phyloP scores from a whole-genome alignment of 1,140 invertebrate species.

The Helicorthomorpha holstii region DNA sequence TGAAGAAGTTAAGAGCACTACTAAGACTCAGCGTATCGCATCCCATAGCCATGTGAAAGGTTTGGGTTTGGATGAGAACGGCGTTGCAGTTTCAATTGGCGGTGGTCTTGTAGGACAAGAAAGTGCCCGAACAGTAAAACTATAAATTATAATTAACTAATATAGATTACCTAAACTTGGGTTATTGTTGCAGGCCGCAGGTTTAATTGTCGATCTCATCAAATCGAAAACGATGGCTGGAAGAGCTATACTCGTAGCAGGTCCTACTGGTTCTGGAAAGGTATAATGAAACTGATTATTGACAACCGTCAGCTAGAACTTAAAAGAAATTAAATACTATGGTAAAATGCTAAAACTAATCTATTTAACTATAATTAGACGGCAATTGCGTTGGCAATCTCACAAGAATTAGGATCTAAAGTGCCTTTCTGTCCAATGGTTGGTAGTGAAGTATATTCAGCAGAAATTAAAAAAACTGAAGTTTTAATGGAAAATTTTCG shows the following conservation, averaged over 20 bases:
- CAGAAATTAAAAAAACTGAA: constrained; percentile 99
- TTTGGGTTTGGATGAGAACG: constrained; percentile 82
- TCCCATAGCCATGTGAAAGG: constrained; percentile 95
- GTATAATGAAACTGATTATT: too few species aligned
- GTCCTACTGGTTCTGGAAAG: constrained; percentile 96
- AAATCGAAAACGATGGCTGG: constrained; percentile 97
- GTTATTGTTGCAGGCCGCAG: constrained; percentile 58
- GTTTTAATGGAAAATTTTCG: constrained; percentile 99
- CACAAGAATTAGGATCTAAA: constrained; percentile 95
- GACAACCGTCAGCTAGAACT: too few species aligned
- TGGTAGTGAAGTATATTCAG: constrained; percentile 96
- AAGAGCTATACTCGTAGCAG: constrained; percentile 81
- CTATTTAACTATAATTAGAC: constrained; percentile 39
- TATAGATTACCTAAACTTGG: neutral
- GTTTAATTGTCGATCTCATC: constrained; percentile 93
- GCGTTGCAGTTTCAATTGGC: constrained; percentile 63
- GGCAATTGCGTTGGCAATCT: constrained; percentile 91
- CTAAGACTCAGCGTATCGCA: constrained; percentile 90
- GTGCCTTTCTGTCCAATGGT: constrained; percentile 99
- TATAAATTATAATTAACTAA: neutral
- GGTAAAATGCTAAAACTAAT: too few species aligned
- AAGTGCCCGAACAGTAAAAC: constrained; percentile 70
- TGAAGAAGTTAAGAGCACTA: constrained; percentile 95
- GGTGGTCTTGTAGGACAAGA: constrained; percentile 93
- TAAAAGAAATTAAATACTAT: too few species aligned